Evolutionary conservation across 1,140 invertebrate species (phyloP), one percentile per base, ranked within the genome.

Genomic region (Schlechtendalia chinensis): DNA sequence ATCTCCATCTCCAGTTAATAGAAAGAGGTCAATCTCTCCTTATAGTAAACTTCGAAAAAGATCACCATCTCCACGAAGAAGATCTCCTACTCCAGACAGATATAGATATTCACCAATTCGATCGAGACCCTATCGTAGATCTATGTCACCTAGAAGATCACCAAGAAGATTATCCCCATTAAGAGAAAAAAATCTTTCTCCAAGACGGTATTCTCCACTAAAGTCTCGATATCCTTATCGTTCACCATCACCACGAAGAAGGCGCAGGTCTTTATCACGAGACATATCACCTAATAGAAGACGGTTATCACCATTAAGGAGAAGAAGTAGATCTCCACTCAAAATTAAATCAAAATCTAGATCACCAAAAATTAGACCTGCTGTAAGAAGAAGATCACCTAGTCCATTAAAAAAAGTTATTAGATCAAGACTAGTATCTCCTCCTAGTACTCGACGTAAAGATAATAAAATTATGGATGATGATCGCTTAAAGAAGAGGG

Each of bases 101-200:
- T 79, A 79, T 79, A 79, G 58, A 50, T 79, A 79, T 63, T 63
- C 75, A 19, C 58, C 75, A 27, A 0, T 32, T 27, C 54, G 58
- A 50, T 79, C 75, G 19, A 79, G 75, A 19, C 56, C 2, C 17
- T 79, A 61, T 50, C 58, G 75, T 47, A 47, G 75, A 29, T 79
- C 75, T 19, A 50, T 79, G 29, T 61, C 75, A 27, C 75, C 75
- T 29, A 63, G 58, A 29, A 61, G 58, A 63, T 79, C 75, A 50
- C 75, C 75, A 17, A 61, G 75, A 63, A 45, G 75, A 0, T 12
- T 61, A 47, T 61, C 75, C 19, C 75, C 75, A 1, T 14, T 79
- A 63, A 63, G 75, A 0, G 75, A 79, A 79, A 79, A 79, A 63
- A 79, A 79, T 79, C 75, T 79, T 53, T 79, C 75, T 29, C 75